Base-by-base conservation (phyloP, 1,140 invertebrate species). In the Penaeus vannamei region DNA sequence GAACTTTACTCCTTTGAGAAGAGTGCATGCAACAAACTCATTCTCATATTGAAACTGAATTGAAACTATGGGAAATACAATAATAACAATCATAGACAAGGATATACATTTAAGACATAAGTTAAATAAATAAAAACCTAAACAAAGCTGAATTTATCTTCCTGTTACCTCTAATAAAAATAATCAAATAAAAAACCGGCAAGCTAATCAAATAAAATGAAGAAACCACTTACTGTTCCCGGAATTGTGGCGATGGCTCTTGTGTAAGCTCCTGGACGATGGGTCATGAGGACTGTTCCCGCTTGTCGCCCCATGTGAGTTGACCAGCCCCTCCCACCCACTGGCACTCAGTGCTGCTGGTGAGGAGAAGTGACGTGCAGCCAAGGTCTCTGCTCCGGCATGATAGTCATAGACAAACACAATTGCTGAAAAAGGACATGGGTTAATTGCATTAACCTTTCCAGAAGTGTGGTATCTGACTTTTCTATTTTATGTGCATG, bases 361-460 rank as follows among this genome's bases (percentile, higher is more conserved):
- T 97, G 94, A 93, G 79, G 95, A 95, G 92, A 98, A 98, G 94
- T 98, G 98, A 92, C 96, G 96, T 86, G 95, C 94, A 93, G 98
- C 95, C 87, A 99, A 93, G 0, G 97, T 98, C 92, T 97, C 96
- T 79, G 97, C 96, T 59, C 96, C 96, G 53, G 98, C 96, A 94
- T 98, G 97, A 93, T 97, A 99, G 93, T 99, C 98, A 93, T 99
- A 99, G 80, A 99, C 97, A 94, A 99, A 97, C 91, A 99, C 95
- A 94, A 99, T 96, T 82, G 98, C 98, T 98, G 93, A 61, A 94
- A 95, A 92, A 90, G 91, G 69, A 59, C 61, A 42, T 42, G 23
- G 32, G n/a, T 23, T 14, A 2, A 61, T 62, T 42, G 36, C 1
- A 42, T 42, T 7, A 42, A 42, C 8, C 36, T 1, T 42, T 42